These are phyloP conservation scores for Morelia viridis DNA, from an alignment of 2,797 vertebrate species.

Conservation along the genomic window DNA sequence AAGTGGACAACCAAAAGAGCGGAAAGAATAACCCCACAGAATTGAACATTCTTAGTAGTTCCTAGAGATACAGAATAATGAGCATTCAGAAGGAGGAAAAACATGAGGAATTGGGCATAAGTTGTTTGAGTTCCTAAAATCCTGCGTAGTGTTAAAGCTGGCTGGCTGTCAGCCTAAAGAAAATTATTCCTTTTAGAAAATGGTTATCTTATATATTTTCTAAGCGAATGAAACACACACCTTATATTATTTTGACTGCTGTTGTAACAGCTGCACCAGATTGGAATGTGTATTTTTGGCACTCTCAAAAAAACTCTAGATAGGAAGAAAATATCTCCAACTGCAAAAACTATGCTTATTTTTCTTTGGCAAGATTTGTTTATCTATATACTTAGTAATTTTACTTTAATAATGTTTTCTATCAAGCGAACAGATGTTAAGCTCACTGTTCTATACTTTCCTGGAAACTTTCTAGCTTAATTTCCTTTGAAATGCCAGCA, in stretches of 20 bases:
- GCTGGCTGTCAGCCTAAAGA: neutral
- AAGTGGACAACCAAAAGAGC: too few relatives aligned
- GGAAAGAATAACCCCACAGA: too few relatives aligned
- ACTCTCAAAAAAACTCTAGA: neutral
- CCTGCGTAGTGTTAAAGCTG: neutral
- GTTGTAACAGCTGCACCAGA: neutral
- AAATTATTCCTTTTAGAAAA: neutral
- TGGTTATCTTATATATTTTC: neutral
- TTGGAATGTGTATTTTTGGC: neutral
- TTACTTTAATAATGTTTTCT: slow-evolving; percentile 1
- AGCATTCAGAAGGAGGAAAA: neutral
- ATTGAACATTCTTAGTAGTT: neutral
- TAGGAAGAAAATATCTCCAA: neutral
- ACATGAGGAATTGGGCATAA: neutral
- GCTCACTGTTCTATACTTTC: too few relatives aligned
- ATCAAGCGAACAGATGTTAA: neutral
- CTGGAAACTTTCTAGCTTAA: neutral
- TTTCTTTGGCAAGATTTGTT: neutral
- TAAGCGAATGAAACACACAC: neutral
- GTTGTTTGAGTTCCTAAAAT: neutral
- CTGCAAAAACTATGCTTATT: neutral
- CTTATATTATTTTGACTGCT: neutral
- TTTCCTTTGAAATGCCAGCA: neutral
- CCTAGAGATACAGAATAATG: neutral
- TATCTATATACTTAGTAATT: neutral